A percentile compares a stretch with the other conserved stretches of the same genome.
Conservation (phyloP, 2,113 vertebrate genomes). For the Pterocles gutturalis region DNA sequence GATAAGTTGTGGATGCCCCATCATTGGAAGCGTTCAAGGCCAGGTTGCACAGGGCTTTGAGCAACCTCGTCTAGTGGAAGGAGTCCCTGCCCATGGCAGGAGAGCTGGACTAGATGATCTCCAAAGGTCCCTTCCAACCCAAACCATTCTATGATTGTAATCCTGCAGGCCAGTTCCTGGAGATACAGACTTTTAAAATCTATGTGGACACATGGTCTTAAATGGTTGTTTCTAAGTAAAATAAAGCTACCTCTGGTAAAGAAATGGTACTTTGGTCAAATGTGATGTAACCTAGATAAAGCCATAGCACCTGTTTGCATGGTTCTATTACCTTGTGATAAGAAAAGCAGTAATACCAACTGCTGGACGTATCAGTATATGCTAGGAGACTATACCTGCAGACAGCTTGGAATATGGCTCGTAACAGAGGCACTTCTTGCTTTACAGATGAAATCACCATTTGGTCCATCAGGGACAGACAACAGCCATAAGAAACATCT, state of each 20-base stretch:
- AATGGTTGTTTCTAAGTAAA: neutral
- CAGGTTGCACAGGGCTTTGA: neutral
- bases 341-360: neutral
- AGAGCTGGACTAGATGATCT: neutral
- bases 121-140: neutral
- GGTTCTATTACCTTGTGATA: neutral
- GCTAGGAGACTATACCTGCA: neutral
- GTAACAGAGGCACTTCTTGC: neutral
- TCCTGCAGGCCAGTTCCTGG: neutral
- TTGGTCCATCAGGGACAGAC: neutral
- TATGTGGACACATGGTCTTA: neutral
- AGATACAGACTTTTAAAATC: neutral
- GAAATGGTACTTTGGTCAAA: neutral
- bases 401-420: neutral
- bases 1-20: neutral
- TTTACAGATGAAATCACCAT: neutral
- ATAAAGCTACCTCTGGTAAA: neutral
- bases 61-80: neutral
- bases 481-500: neutral
- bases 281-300: neutral
- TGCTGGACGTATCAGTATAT: neutral
- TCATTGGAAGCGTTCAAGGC: neutral
- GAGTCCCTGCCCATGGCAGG: neutral
- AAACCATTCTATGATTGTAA: neutral
- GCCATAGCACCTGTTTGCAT: neutral